Evolutionary conservation across 2,888 invertebrate species (phyloP).

Genomic region (Erannis defoliaria): DNA sequence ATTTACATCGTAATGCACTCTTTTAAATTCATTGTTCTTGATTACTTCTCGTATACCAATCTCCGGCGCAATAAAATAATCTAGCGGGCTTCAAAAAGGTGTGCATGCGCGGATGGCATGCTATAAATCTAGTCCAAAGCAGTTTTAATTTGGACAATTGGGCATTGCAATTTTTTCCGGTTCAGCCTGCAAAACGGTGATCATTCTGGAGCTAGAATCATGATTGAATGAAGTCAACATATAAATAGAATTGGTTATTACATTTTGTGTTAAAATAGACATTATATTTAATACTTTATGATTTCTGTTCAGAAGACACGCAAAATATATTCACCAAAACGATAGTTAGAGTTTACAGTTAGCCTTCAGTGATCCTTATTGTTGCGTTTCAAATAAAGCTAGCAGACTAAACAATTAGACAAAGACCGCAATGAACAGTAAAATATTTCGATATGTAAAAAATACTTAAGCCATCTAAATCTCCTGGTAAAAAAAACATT

Average conservation of each 20-base stretch:
- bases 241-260: background rate
- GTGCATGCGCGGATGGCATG: slow-evolving; percentile 16
- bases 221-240: background rate
- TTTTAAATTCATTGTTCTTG: background rate
- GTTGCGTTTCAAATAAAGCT: no score
- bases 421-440: no score
- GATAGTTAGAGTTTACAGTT: no score
- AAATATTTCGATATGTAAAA: no score
- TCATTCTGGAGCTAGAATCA: background rate
- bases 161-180: slow-evolving; percentile 18
- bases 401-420: no score
- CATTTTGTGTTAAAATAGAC: no score
- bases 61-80: background rate
- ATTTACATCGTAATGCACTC: no score
- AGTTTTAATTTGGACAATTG: slow-evolving; percentile 22
- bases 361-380: no score
- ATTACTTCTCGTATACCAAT: background rate
- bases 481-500: background rate
- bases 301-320: no score
- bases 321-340: no score
- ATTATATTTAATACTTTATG: no score
- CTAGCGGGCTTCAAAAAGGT: background rate
- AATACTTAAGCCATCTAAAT: background rate
- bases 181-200: background rate
- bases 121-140: slow-evolving; percentile 2